phyloP scores from a whole-genome alignment of 2,888 invertebrate genomes.

The Drosophila peninsularis region DNA sequence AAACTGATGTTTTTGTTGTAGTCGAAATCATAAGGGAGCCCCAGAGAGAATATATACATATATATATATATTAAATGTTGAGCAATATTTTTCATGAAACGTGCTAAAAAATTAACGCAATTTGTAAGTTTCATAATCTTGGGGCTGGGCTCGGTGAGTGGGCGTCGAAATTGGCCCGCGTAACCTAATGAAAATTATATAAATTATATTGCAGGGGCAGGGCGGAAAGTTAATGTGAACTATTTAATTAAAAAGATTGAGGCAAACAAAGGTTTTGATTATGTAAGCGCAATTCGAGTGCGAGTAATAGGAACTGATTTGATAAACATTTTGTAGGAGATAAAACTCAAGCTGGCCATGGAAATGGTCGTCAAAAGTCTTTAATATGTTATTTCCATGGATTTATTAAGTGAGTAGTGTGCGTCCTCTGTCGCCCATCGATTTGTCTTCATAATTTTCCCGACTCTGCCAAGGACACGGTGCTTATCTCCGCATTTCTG shows the following conservation, averaged over 20 bases:
- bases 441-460: conserved; percentile 19
- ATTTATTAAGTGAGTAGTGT: neutral
- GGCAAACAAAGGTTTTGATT: conserved; percentile 1
- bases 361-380: neutral
- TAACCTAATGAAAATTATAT: conserved; percentile 47
- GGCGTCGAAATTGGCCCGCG: conserved; percentile 14
- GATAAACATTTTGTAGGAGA: no score
- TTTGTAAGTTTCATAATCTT: conserved; percentile 63
- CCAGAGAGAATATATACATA: conserved; percentile 7
- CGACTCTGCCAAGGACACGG: conserved; percentile 1
- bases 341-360: neutral
- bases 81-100: conserved; percentile 53
- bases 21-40: conserved; percentile 56
- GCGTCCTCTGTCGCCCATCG: neutral
- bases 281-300: neutral
- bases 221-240: conserved; percentile 17
- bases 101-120: conserved; percentile 71
- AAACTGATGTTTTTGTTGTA: conserved; percentile 48
- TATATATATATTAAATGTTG: conserved; percentile 25
- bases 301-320: neutral
- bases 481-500: conserved; percentile 18
- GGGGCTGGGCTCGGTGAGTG: conserved; percentile 17
- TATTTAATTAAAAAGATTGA: conserved; percentile 33
- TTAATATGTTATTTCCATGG: neutral
- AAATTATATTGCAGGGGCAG: conserved; percentile 45